phyloP scores from a whole-genome alignment of 2,797 vertebrate genomes.

The Gastrophryne carolinensis region DNA sequence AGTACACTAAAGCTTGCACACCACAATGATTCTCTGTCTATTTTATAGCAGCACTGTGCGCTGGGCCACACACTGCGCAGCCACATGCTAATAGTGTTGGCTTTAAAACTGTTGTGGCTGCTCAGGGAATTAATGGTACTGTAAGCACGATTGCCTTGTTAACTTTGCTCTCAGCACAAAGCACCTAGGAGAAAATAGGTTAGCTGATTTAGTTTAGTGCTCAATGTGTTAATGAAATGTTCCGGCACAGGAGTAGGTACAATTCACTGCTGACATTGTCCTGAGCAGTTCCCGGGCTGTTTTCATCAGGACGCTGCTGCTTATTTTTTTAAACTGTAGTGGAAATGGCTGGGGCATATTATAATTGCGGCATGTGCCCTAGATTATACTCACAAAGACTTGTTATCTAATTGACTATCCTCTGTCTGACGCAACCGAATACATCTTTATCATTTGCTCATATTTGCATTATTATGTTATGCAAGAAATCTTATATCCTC shows the following conservation, averaged over 20 bases:
- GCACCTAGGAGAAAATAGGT: conserved; percentile 26
- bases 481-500: background rate
- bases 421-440: background rate
- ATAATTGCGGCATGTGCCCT: background rate
- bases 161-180: background rate
- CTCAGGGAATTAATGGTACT: conserved; percentile 1
- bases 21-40: background rate
- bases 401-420: conserved; percentile 1
- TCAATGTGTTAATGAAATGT: background rate
- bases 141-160: conserved; percentile 17
- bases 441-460: conserved; percentile 2
- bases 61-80: background rate
- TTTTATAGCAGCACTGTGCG: background rate
- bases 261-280: background rate
- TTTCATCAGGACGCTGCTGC: background rate
- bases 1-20: background rate
- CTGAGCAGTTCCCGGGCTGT: background rate
- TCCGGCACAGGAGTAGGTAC: background rate
- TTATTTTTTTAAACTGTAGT: background rate
- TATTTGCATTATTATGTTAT: conserved; percentile 19
- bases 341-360: background rate
- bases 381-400: background rate
- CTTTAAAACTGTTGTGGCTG: conserved; percentile 14
- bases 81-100: conserved; percentile 10
- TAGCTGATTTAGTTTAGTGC: conserved; percentile 15